A percentile compares a stretch with the other conserved stretches of the same genome.
Evolutionary conservation across 53 echinoderm and acorn worm genomes (phyloP).

Genomic region (Holothuria scabra): DNA sequence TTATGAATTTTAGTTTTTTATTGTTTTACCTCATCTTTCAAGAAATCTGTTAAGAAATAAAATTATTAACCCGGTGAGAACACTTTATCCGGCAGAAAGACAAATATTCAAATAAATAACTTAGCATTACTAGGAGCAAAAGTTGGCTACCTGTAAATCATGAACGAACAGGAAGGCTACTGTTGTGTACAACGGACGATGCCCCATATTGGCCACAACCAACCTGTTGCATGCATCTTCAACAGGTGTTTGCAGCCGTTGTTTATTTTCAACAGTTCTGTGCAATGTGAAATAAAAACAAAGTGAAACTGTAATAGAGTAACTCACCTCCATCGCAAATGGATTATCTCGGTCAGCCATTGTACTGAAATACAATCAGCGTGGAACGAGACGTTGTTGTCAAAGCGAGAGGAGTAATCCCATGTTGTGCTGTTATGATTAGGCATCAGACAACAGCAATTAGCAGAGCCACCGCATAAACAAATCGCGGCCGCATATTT

Average conservation of each 20-base stretch:
- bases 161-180: too few relatives aligned
- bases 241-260: constrained; percentile 9
- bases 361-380: neutral
- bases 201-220: neutral
- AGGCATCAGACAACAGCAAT: constrained; percentile 11
- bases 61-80: too few relatives aligned
- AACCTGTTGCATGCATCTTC: constrained; percentile 22
- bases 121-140: too few relatives aligned
- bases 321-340: constrained; percentile 35
- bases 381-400: constrained; percentile 1
- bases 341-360: constrained; percentile 36
- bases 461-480: neutral
- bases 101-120: too few relatives aligned
- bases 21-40: too few relatives aligned
- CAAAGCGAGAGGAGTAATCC: constrained; percentile 17
- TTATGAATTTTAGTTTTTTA: too few relatives aligned
- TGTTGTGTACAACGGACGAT: too few relatives aligned
- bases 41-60: too few relatives aligned
- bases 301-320: neutral
- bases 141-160: too few relatives aligned
- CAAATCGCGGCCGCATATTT: constrained; percentile 11
- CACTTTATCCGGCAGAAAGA: too few relatives aligned
- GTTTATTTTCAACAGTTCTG: too few relatives aligned
- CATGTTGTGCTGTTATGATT: constrained; percentile 24
- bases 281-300: neutral